Evolutionary conservation across 2,888 invertebrate genomes (phyloP).

Genomic region (Harpalus rufipes): DNA sequence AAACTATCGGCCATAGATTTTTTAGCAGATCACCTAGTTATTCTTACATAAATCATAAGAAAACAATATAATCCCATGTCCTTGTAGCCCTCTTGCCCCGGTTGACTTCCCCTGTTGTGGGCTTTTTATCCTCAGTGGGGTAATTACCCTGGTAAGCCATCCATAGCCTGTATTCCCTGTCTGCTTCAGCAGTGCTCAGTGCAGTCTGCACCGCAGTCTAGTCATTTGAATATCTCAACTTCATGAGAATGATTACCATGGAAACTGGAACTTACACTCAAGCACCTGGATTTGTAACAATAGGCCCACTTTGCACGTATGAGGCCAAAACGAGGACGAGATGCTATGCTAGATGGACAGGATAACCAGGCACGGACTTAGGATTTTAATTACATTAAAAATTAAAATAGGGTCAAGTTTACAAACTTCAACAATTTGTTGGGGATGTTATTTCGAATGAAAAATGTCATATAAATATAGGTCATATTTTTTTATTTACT

Average conservation of each 20-base stretch:
- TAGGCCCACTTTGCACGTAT: slow-evolving; percentile 38
- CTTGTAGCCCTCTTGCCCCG: no score
- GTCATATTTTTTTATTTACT: no score
- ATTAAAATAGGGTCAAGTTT: no score
- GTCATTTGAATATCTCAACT: slow-evolving; percentile 51
- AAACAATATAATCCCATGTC: no score
- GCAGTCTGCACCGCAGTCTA: slow-evolving; percentile 1
- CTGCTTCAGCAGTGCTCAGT: background rate
- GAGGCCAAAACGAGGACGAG: background rate
- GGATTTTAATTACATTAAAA: background rate
- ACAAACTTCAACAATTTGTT: no score
- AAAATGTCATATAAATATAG: no score
- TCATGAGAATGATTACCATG: slow-evolving; percentile 49
- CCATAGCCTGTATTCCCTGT: background rate
- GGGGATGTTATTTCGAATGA: no score
- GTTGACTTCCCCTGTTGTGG: no score
- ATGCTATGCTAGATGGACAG: background rate
- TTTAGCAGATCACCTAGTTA: no score
- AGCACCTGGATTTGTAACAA: slow-evolving; percentile 49
- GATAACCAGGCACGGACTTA: background rate
- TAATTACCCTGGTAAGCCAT: slow-evolving; percentile 35
- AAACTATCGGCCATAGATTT: no score
- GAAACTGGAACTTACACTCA: slow-evolving; percentile 34
- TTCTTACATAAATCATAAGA: no score
- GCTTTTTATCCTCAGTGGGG: background rate